A percentile compares a stretch with the other conserved stretches of the same genome.
phyloP scores from a whole-genome alignment of 37 sponge, comb jelly and placozoan species.

The Bolinopsis microptera region DNA sequence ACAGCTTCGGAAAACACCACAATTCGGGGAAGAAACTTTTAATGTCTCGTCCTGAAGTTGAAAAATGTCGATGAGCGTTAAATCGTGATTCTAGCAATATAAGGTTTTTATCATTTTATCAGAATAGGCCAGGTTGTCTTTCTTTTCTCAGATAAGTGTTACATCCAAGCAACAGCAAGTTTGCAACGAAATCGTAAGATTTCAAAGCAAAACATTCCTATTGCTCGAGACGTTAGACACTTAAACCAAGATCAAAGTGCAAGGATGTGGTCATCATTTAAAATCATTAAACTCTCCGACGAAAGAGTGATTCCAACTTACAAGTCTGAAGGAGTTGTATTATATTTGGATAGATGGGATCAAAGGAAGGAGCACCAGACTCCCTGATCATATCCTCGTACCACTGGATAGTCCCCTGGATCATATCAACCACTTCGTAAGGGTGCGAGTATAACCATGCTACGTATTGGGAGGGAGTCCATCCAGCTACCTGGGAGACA shows the following conservation, averaged over 20 bases:
- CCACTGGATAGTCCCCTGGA: constrained; percentile 62
- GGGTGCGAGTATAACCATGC: constrained; percentile 45
- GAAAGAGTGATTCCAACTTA: background rate
- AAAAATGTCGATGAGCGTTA: no score
- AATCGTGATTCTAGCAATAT: no score
- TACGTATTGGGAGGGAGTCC: constrained; percentile 47
- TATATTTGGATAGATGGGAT: constrained; percentile 37
- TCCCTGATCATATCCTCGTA: constrained; percentile 63
- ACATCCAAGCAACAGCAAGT: background rate
- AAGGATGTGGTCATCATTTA: constrained; percentile 46
- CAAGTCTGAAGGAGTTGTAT: background rate
- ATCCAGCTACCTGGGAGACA: constrained; percentile 29
- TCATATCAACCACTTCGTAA: constrained; percentile 37
- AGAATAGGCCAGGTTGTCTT: constrained; percentile 65
- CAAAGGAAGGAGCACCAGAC: constrained; percentile 24
- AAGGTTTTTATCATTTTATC: no score
- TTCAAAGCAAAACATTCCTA: background rate
- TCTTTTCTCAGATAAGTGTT: constrained; percentile 7
- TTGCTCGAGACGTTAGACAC: background rate
- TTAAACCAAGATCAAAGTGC: constrained; percentile 22
- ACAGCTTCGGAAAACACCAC: no score
- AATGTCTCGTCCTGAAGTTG: no score
- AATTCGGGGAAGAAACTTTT: no score
- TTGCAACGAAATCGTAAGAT: background rate
- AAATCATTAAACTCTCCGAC: background rate